A percentile compares a stretch with the other conserved stretches of the same genome.
phyloP scores from a whole-genome alignment of 2,888 invertebrate genomes.

The Caenorhabditis auriculariae region DNA sequence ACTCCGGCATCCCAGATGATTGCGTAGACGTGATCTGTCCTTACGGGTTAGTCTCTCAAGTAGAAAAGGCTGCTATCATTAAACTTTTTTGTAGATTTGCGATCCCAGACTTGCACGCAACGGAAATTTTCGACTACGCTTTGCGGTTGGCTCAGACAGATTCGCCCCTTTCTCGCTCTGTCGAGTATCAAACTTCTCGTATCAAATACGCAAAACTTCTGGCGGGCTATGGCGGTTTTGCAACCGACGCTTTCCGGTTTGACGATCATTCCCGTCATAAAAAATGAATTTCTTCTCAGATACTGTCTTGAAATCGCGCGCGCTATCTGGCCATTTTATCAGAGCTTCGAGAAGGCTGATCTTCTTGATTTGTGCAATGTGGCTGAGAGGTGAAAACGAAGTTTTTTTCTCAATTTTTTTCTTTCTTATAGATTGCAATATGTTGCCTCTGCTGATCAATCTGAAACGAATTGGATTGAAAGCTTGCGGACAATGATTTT shows the following conservation, averaged over 20 bases:
- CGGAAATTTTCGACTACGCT: constrained; percentile 56
- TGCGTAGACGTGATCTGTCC: no score
- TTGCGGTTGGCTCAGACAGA: constrained; percentile 28
- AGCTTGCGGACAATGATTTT: constrained; percentile 9
- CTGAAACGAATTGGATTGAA: constrained; percentile 21
- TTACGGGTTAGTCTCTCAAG: no score
- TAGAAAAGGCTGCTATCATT: constrained; percentile 11
- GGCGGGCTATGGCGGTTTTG: constrained; percentile 48
- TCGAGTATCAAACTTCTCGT: constrained; percentile 36
- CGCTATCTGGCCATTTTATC: constrained; percentile 19
- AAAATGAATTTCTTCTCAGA: constrained; percentile 6
- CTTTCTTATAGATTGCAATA: constrained; percentile 22
- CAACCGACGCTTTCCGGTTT: constrained; percentile 29
- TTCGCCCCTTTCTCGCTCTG: constrained; percentile 30
- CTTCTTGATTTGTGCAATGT: constrained; percentile 39
- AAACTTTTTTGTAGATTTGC: constrained; percentile 28
- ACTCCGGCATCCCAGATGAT: constrained; percentile 59
- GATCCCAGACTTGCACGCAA: constrained; percentile 54
- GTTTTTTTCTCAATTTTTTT: neutral
- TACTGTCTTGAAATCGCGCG: constrained; percentile 33
- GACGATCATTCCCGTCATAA: neutral
- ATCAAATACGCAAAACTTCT: constrained; percentile 51
- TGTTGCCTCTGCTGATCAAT: constrained; percentile 16
- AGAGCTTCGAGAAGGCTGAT: constrained; percentile 10
- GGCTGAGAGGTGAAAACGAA: constrained; percentile 30